phyloP scores from a whole-genome alignment of 1,140 invertebrate species.

The Artemia franciscana region DNA sequence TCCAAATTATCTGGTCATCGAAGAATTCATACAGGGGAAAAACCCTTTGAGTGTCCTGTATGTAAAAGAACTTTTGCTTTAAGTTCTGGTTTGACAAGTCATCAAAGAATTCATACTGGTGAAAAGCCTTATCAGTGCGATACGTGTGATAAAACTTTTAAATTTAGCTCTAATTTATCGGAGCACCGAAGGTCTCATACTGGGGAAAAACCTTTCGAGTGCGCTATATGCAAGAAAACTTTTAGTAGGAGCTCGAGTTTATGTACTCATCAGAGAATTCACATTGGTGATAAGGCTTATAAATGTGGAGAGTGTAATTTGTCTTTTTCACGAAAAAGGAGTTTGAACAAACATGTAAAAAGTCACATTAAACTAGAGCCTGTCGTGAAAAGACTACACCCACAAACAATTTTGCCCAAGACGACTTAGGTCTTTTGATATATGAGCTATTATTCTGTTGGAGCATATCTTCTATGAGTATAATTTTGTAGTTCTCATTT shows the following conservation, averaged over 20 bases:
- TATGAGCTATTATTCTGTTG: too few relatives aligned
- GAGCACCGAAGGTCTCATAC: slow-evolving; percentile 41
- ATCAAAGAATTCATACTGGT: slow-evolving; percentile 30
- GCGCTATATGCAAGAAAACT: slow-evolving; percentile 30
- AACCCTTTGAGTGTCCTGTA: slow-evolving; percentile 21
- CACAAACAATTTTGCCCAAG: too few relatives aligned
- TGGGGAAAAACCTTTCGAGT: slow-evolving; percentile 34
- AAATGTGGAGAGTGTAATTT: slow-evolving; percentile 35
- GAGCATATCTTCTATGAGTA: too few relatives aligned
- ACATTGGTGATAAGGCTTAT: slow-evolving; percentile 34
- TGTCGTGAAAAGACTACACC: too few relatives aligned
- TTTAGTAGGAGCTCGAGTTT: slow-evolving; percentile 29
- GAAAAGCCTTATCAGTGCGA: slow-evolving; percentile 32
- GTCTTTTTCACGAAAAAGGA: too few relatives aligned
- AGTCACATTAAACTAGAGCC: too few relatives aligned
- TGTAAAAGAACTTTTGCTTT: slow-evolving; percentile 38
- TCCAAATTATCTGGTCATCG: slow-evolving; percentile 28
- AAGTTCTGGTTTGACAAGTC: slow-evolving; percentile 32
- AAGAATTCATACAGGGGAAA: slow-evolving; percentile 28
- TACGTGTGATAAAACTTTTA: slow-evolving; percentile 45
- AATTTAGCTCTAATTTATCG: slow-evolving; percentile 52
- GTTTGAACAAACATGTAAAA: too few relatives aligned
- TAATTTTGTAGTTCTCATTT: too few relatives aligned
- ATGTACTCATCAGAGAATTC: slow-evolving; percentile 51
- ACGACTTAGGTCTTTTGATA: too few relatives aligned